Evolutionary conservation across 2,888 invertebrate genomes (phyloP), one percentile per base, ranked within the genome.

Genomic region (Dynastes hyllus): DNA sequence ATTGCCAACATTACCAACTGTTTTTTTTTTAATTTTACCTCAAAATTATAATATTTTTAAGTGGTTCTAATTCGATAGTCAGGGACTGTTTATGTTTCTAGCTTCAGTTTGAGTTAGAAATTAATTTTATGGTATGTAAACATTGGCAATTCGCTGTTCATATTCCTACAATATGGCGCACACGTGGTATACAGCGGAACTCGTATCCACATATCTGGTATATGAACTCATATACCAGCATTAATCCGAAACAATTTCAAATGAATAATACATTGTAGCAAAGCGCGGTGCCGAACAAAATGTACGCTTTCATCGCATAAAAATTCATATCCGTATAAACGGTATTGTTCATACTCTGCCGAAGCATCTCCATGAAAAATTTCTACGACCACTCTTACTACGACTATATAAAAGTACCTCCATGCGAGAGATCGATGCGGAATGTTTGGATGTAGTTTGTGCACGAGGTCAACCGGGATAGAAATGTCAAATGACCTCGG

Each of bases 321-420:
- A 71, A 71, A 71, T 71, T 71, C 71, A 71, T 71, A 71, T 58
- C 71, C 71, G 29, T 51, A 55, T 71, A 71, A 71, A 71, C 45
- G 58, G 40, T 71, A 58, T 71, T 71, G 71, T 71, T 58, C 58
- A 58, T 55, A 9, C 71, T 1, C 37, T 16, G 58, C 71, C 71
- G 55, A 71, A 69, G 69, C 58, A 40, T 71, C 71, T 58, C 32
- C 58, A 55, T 71, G 40, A 58, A 70, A 71, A 71, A 58, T 37
- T 32, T 58, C 40, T 58, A 37, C 40, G 16, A 13, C 58, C 37
- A 40, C 58, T 50, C 69, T 69, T 50, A 50, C 61, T 27, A 69
- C 69, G 27, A 51, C 69, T 69, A 69, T 27, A 27, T 69, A 69
- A 69, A 69, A 69, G 69, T 8, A 51, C 45, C 45, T 45, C 8